Evolutionary conservation across 2,113 vertebrate genomes (phyloP), one percentile per base, ranked within the genome.

Genomic region (Donacobius atricapilla): DNA sequence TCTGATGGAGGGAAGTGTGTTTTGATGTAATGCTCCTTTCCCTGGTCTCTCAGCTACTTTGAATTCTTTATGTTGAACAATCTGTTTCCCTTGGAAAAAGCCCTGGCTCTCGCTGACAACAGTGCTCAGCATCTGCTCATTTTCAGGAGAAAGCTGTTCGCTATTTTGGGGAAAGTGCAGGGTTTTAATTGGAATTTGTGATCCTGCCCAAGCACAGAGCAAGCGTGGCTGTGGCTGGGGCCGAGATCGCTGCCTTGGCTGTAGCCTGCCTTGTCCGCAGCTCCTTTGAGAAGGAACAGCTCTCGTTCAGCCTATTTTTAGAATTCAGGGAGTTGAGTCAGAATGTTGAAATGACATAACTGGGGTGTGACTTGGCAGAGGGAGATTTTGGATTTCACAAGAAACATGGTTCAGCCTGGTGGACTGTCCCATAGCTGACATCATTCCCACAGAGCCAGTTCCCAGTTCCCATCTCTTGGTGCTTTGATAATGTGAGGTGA

Each of bases 71-170:
- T 73, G 65, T 76, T 57, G 83, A 89, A 57, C 89, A 88, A 54
- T 89, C 87, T 87, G 89, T 87, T 95, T 75, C 56, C 10, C 25
- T 95, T 94, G 87, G 69, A 83, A 85, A 44, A 79, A 80, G 75
- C 81, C 79, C 45, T 47, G 69, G 27, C 47, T 96, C 54, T 72
- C 85, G 77, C 53, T 89, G 69, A 81, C 57, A 85, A 4, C 66
- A 66, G 72, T 12, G 31, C 69, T 84, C 73, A 56, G 87, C 91
- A 83, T 87, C 83, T 92, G 73, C 89, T 96, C 37, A 1, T 68
- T 87, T 87, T 75, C 14, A 69, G 89, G 61, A 54, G 83, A 83
- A 96, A 79, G 84, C 91, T 84, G 76, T 54, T 86, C 0, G 0
- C 80, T 92, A 2, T 75, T 95, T 84, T 76, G 3, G 84, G 81